Percentiles rank a stretch among this genome's conserved stretches.
These are phyloP conservation scores for Gracilinanus agilis DNA, from an alignment of 2,113 vertebrate species.

Conservation along the genomic window DNA sequence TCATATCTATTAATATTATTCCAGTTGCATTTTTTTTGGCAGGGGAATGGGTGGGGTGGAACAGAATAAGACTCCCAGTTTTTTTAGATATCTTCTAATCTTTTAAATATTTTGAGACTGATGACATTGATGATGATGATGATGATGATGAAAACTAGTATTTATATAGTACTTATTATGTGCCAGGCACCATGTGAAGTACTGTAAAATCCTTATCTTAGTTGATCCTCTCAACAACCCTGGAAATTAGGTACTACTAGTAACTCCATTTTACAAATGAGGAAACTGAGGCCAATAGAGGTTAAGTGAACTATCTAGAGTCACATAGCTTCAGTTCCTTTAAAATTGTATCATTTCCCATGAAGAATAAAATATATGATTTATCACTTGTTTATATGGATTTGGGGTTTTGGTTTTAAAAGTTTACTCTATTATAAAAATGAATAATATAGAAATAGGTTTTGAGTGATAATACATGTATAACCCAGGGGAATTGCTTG, in stretches of 20 bases:
- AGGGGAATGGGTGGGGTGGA: background rate
- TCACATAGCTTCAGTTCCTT: background rate
- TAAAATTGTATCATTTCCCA: background rate
- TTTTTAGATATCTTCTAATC: background rate
- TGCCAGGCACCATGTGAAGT: background rate
- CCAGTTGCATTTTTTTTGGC: background rate
- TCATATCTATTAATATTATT: background rate
- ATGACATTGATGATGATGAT: background rate
- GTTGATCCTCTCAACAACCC: background rate
- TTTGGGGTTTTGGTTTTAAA: too few species aligned
- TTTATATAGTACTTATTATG: background rate
- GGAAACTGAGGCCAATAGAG: background rate
- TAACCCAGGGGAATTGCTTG: too few species aligned
- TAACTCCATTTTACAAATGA: background rate
- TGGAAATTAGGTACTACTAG: background rate
- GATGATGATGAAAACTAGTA: background rate
- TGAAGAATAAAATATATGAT: too few species aligned
- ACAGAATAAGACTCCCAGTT: background rate
- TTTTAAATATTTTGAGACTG: background rate
- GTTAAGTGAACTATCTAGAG: background rate
- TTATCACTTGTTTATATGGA: too few species aligned
- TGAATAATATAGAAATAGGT: too few species aligned
- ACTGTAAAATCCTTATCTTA: background rate
- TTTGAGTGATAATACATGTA: too few species aligned
- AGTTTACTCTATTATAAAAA: too few species aligned